Evolutionary conservation across 2,797 vertebrate genomes (phyloP).

Genomic region (Poecilia wingei): DNA sequence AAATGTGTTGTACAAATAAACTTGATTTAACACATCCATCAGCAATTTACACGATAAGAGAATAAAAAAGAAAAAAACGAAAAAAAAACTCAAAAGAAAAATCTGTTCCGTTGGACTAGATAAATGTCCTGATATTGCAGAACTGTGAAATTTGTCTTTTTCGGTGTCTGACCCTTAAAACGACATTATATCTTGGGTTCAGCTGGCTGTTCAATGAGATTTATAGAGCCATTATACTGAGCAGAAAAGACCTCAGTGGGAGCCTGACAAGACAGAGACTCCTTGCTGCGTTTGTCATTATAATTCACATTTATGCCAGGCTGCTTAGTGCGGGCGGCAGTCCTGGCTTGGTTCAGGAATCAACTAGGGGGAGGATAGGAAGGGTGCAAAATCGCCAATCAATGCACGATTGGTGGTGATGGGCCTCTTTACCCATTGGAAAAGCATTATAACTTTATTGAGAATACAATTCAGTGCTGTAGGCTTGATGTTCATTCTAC

Average conservation of each 20-base stretch:
- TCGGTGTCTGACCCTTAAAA: constrained; percentile 17
- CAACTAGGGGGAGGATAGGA: background rate
- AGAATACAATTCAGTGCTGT: background rate
- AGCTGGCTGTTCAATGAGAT: constrained; percentile 48
- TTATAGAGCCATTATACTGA: constrained; percentile 53
- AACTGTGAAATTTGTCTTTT: constrained; percentile 4
- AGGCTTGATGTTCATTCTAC: background rate
- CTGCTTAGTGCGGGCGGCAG: constrained; percentile 29
- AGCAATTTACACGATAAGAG: background rate
- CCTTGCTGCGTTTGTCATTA: constrained; percentile 54
- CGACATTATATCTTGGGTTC: constrained; percentile 35
- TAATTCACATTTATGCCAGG: constrained; percentile 52
- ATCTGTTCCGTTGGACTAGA: constrained; percentile 16
- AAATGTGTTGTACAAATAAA: no score
- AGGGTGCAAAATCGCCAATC: constrained; percentile 5
- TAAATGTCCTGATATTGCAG: background rate
- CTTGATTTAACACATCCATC: background rate
- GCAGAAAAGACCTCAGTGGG: constrained; percentile 51
- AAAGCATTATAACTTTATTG: background rate
- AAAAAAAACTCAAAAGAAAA: background rate
- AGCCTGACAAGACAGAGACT: constrained; percentile 52
- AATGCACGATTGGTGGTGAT: background rate
- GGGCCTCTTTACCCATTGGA: background rate
- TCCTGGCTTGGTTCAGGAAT: constrained; percentile 30
- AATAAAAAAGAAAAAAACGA: background rate